Evolutionary conservation across 2,797 vertebrate species (phyloP).

Genomic region (Coendou prehensilis): DNA sequence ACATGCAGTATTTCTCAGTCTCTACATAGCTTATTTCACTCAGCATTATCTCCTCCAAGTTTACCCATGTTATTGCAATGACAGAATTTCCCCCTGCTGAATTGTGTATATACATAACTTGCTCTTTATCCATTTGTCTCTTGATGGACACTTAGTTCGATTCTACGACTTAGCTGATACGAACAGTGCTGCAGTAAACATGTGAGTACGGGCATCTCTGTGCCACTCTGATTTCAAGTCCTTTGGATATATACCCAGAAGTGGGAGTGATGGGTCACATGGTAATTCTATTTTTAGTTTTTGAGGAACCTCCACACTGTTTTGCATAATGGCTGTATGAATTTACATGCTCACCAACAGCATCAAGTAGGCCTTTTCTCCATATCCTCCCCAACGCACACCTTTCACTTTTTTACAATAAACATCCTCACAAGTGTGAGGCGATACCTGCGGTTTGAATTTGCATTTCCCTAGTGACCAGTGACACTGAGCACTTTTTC

Average conservation of each 20-base stretch:
- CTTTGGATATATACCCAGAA: neutral
- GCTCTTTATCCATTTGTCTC: neutral
- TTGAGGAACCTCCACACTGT: neutral
- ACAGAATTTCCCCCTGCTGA: neutral
- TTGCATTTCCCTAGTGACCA: neutral
- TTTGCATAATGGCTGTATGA: neutral
- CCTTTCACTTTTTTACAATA: neutral
- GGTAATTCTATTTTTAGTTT: neutral
- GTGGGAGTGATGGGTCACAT: neutral
- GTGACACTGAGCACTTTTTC: neutral
- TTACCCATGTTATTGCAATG: neutral
- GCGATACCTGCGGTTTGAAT: neutral
- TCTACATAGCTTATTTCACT: neutral
- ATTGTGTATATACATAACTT: no score
- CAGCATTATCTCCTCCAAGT: neutral
- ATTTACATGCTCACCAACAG: neutral
- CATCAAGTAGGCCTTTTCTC: neutral
- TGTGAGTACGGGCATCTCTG: neutral
- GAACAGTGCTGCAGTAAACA: neutral
- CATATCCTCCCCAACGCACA: neutral
- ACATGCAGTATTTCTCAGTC: neutral
- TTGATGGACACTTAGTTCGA: neutral
- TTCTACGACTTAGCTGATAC: neutral
- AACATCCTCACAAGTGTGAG: neutral
- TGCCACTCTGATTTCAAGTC: neutral